Conservation (phyloP, 2,113 vertebrate genomes). For the Anguilla japonica region DNA sequence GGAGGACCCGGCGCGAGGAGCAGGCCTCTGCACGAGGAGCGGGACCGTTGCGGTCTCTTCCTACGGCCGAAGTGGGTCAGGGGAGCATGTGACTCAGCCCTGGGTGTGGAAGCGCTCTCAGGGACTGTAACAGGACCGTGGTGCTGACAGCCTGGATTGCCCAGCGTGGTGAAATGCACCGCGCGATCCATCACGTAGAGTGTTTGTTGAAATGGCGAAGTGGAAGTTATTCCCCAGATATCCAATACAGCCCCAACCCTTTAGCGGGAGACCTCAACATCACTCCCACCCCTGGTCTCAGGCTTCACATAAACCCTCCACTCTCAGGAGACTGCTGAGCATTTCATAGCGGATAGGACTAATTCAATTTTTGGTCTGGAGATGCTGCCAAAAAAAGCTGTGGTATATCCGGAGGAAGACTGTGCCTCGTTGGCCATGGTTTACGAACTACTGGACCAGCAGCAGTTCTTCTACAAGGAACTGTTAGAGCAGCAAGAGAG, state of each 20-base stretch:
- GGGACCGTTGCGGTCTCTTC: neutral
- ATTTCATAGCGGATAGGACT: neutral
- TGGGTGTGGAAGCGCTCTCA: slow-evolving; percentile 22
- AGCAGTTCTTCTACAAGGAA: slow-evolving; percentile 62
- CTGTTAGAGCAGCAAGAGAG: slow-evolving; percentile 68
- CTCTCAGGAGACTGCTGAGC: neutral
- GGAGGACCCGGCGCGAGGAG: neutral
- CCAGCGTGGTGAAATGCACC: slow-evolving; percentile 2
- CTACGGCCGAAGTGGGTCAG: neutral
- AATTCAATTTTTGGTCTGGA: neutral
- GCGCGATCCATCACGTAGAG: slow-evolving; percentile 18
- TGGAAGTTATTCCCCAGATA: slow-evolving; percentile 16
- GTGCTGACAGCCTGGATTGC: slow-evolving; percentile 33
- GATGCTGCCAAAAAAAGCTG: slow-evolving; percentile 59
- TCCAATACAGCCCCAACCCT: neutral
- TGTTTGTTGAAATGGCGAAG: slow-evolving; percentile 18
- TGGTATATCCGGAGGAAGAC: slow-evolving; percentile 56
- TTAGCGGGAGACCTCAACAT: slow-evolving; percentile 70
- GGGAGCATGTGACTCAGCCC: neutral
- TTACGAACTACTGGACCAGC: slow-evolving; percentile 68
- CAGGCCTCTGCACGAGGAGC: neutral
- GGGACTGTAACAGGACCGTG: slow-evolving; percentile 33
- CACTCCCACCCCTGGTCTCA: slow-evolving; percentile 52
- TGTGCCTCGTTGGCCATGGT: slow-evolving; percentile 53
- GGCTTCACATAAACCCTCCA: slow-evolving; percentile 57